Percentiles rank a stretch among this genome's conserved stretches.
phyloP scores from a whole-genome alignment of 2,113 vertebrate genomes.

The Caranx ignobilis region DNA sequence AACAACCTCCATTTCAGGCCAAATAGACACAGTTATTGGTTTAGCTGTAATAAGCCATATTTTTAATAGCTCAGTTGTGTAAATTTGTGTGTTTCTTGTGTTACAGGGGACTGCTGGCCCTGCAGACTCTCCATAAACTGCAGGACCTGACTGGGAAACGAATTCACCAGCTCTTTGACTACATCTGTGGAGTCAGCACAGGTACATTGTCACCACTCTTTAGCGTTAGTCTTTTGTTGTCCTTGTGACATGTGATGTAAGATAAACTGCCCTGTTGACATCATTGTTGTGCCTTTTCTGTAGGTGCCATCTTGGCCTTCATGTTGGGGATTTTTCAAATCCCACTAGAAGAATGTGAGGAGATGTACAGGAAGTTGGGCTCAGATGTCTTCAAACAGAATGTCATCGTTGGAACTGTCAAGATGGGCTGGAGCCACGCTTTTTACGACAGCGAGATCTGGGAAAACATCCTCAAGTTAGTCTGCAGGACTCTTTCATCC shows the following conservation, averaged over 20 bases:
- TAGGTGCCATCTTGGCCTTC: constrained; percentile 96
- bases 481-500: constrained; percentile 24
- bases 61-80: neutral
- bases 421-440: constrained; percentile 98
- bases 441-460: constrained; percentile 97
- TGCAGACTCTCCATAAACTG: constrained; percentile 91
- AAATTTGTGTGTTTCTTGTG: constrained; percentile 3
- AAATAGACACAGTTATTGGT: neutral
- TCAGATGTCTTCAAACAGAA: constrained; percentile 98
- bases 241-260: neutral
- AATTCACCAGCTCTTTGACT: constrained; percentile 95
- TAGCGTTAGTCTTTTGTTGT: neutral
- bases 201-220: constrained; percentile 79
- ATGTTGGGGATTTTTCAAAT: constrained; percentile 97
- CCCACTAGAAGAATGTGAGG: constrained; percentile 93
- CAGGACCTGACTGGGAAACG: constrained; percentile 93
- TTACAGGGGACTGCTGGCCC: constrained; percentile 90
- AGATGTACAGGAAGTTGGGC: constrained; percentile 93
- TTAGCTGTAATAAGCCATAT: neutral
- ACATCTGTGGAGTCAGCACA: constrained; percentile 98
- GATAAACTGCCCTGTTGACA: neutral
- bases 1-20: neutral
- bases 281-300: constrained; percentile 19
- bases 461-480: constrained; percentile 97
- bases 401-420: constrained; percentile 95